Base-by-base conservation (phyloP, 2,113 vertebrate species). In the Rhea americana region DNA sequence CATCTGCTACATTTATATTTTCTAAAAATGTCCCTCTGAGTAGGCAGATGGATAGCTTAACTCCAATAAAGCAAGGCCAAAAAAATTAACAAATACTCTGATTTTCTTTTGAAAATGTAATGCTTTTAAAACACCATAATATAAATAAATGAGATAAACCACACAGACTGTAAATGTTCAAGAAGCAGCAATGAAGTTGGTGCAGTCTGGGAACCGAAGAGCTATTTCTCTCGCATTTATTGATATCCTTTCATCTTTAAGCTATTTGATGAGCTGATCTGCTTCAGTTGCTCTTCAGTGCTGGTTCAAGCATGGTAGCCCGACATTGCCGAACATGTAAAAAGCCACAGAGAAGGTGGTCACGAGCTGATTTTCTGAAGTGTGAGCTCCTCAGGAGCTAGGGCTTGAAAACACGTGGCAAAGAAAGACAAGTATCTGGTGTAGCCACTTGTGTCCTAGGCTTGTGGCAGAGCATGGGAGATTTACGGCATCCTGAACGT, bases 1-100 rank as follows among this genome's bases (percentile, higher is more conserved):
- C 85, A 89, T 82, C 74, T 93, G 39, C 59, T 93, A 48, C 39
- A 32, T 82, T 67, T 75, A 13, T 86, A 32, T 91, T 76, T 94
- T 78, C 93, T 85, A 79, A 91, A 86, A 73, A 21, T n/a, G 58
- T 66, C 66, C 32, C 12, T 82, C 82, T 66, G 39, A 70, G 68
- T 63, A 75, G 82, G 68, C 25, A 61, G 43, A 74, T 20, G 47
- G 51, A 68, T 32, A 61, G 8, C 41, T 71, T 18, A 48, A 11
- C 28, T 61, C 32, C 87, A 90, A 58, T 30, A 35, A 76, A 82
- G 26, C 13, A 55, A 47, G 35, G 53, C 30, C 14, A 51, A 35
- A 81, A 59, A 82, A 39, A 50, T n/a, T 55, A 28, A 56, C 13
- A 88, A 90, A 65, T 79, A 76, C 39, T 73, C 48, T 56, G 18